These are phyloP conservation scores for Opisthocomus hoazin DNA, from an alignment of 2,113 vertebrate species.

Conservation along the genomic window DNA sequence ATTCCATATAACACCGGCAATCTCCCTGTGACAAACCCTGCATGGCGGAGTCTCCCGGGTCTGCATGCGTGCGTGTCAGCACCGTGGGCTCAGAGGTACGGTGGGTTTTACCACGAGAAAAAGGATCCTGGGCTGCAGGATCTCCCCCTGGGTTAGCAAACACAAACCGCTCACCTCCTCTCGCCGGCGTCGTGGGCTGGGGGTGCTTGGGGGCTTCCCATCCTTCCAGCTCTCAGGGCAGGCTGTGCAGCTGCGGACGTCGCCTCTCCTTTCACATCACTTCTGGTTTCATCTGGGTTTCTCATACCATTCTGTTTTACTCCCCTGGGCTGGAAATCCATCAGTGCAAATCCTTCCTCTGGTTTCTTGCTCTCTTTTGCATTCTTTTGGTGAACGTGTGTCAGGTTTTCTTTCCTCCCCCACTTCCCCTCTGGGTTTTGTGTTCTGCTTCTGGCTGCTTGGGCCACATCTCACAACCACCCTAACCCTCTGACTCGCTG, in stretches of 20 bases:
- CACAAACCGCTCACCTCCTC: neutral
- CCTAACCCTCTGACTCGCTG: neutral
- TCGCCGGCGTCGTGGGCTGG: fast-evolving
- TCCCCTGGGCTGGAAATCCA: neutral
- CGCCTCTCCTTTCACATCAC: neutral
- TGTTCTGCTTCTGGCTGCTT: neutral
- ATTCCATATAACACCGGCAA: fast-evolving
- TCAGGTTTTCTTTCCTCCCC: neutral
- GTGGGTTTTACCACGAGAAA: neutral
- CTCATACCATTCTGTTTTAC: neutral
- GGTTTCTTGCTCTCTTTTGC: neutral
- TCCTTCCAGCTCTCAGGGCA: neutral
- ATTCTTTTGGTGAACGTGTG: neutral
- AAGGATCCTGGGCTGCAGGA: neutral
- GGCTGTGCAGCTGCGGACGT: neutral
- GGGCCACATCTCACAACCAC: neutral
- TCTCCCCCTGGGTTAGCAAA: neutral
- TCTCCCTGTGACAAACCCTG: neutral
- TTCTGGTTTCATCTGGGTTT: neutral
- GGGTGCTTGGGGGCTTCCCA: neutral
- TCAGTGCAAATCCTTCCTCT: neutral
- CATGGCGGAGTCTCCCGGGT: neutral
- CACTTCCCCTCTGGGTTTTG: neutral
- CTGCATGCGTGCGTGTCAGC: neutral
- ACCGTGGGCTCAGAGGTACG: neutral